Conservation (phyloP, 35 echinoderm and acorn worm genomes). For the Ptychodera flava region DNA sequence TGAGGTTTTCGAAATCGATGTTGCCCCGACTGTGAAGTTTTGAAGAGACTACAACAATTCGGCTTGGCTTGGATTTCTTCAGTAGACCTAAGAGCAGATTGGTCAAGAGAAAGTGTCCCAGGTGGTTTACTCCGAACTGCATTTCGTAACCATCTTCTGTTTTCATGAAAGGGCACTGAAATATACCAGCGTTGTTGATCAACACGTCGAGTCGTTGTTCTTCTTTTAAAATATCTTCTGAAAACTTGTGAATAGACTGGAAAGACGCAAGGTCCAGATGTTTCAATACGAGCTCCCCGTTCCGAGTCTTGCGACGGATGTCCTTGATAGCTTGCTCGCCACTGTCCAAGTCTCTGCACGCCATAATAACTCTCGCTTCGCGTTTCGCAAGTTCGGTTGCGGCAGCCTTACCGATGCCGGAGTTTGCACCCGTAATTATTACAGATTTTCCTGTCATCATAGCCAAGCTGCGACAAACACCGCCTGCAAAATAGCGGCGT, state of each 20-base stretch:
- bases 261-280: constrained; percentile 78
- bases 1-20: constrained; percentile 70
- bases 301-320: constrained; percentile 25
- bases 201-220: constrained; percentile 59
- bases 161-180: constrained; percentile 37
- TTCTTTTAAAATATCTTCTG: constrained; percentile 59
- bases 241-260: constrained; percentile 62
- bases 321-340: constrained; percentile 53
- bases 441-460: constrained; percentile 71
- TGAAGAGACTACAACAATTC: constrained; percentile 79
- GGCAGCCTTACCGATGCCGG: constrained; percentile 81
- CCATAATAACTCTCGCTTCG: constrained; percentile 85
- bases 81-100: constrained; percentile 58
- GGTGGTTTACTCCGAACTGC: constrained; percentile 85
- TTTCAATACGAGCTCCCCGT: constrained; percentile 57
- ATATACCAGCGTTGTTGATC: constrained; percentile 89
- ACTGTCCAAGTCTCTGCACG: constrained; percentile 63
- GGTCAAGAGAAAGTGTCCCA: constrained; percentile 88
- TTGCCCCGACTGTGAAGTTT: constrained; percentile 63
- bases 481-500: constrained; percentile 47
- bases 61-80: constrained; percentile 55
- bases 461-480: constrained; percentile 42
- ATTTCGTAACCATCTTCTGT: constrained; percentile 76
- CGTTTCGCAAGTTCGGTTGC: constrained; percentile 59
- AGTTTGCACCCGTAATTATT: constrained; percentile 83